Evolutionary conservation across 2,888 invertebrate species (phyloP).

Genomic region (Nephrocerus scutellatus): DNA sequence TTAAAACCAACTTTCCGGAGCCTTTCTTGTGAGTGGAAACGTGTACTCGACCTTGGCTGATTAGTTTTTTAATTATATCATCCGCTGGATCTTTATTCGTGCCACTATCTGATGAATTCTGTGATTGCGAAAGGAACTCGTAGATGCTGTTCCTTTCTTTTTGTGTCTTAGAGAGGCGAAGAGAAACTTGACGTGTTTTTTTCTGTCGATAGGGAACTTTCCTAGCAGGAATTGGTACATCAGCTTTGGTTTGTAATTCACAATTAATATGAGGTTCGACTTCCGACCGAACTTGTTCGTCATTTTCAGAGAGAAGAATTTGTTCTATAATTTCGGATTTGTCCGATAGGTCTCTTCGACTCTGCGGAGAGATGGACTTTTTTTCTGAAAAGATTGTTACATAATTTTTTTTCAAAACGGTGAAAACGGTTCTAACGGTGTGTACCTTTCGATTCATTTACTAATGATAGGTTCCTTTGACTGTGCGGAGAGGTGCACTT

Average conservation of each 20-base stretch:
- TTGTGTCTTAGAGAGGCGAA: constrained; percentile 1
- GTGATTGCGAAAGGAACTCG: constrained; percentile 39
- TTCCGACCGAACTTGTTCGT: too few relatives aligned
- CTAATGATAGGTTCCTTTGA: too few relatives aligned
- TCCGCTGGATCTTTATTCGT: constrained; percentile 31
- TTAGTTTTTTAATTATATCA: constrained; percentile 39
- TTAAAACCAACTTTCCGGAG: constrained; percentile 25
- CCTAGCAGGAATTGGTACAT: constrained; percentile 11
- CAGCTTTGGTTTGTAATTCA: constrained; percentile 2
- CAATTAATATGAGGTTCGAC: not conserved
- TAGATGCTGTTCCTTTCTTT: constrained; percentile 25
- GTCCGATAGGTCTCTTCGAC: constrained; percentile 19
- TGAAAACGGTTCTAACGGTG: too few relatives aligned
- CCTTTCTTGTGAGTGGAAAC: constrained; percentile 52
- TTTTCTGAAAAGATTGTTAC: too few relatives aligned
- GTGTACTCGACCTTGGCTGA: constrained; percentile 52
- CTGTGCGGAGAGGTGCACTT: too few relatives aligned
- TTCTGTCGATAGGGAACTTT: not conserved
- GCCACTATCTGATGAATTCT: constrained; percentile 27
- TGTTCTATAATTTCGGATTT: constrained; percentile 20
- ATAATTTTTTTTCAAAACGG: too few relatives aligned
- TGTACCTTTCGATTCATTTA: too few relatives aligned
- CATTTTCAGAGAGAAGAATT: constrained; percentile 12
- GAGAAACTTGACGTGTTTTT: not conserved
- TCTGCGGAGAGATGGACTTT: too few relatives aligned